Evolutionary conservation across 2,113 vertebrate species (phyloP).

Genomic region (Ammodytes marinus): DNA sequence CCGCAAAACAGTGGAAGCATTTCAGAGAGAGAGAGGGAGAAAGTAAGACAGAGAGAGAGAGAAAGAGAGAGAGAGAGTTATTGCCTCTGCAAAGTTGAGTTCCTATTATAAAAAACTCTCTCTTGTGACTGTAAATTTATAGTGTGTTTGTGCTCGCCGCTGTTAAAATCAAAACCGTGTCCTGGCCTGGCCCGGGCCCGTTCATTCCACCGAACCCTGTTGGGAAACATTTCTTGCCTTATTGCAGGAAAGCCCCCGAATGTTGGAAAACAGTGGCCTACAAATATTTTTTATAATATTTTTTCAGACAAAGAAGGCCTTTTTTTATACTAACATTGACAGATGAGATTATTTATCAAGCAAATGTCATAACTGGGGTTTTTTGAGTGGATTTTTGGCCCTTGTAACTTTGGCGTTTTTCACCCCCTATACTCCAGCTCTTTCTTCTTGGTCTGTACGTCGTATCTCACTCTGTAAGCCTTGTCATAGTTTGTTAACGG

Average conservation of each 20-base stretch:
- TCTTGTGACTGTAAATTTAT: slow-evolving; percentile 94
- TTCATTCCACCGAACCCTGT: slow-evolving; percentile 82
- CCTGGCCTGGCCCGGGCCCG: slow-evolving; percentile 83
- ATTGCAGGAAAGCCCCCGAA: slow-evolving; percentile 57
- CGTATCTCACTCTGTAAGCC: slow-evolving; percentile 5
- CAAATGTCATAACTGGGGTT: slow-evolving; percentile 37
- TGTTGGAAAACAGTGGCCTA: slow-evolving; percentile 65
- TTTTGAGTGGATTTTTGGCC: slow-evolving; percentile 45
- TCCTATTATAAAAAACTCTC: slow-evolving; percentile 91
- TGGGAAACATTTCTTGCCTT: slow-evolving; percentile 46
- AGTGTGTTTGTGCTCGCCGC: slow-evolving; percentile 96
- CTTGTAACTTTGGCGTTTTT: slow-evolving; percentile 16
- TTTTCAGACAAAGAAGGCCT: slow-evolving; percentile 32
- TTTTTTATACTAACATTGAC: slow-evolving; percentile 38
- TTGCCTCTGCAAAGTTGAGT: slow-evolving; percentile 88
- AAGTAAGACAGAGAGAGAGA: slow-evolving; percentile 23
- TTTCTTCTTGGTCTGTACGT: not conserved
- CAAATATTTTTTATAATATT: slow-evolving; percentile 5
- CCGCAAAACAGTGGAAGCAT: slow-evolving; percentile 75
- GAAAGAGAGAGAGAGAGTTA: slow-evolving; percentile 80
- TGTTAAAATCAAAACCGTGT: slow-evolving; percentile 96
- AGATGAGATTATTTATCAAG: slow-evolving; percentile 44
- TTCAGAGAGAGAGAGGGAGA: slow-evolving; percentile 25
- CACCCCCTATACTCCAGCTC: not conserved
- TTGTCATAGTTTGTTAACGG: slow-evolving; percentile 68